phyloP scores from a whole-genome alignment of 2,113 vertebrate species.

The Anoura caudifer region DNA sequence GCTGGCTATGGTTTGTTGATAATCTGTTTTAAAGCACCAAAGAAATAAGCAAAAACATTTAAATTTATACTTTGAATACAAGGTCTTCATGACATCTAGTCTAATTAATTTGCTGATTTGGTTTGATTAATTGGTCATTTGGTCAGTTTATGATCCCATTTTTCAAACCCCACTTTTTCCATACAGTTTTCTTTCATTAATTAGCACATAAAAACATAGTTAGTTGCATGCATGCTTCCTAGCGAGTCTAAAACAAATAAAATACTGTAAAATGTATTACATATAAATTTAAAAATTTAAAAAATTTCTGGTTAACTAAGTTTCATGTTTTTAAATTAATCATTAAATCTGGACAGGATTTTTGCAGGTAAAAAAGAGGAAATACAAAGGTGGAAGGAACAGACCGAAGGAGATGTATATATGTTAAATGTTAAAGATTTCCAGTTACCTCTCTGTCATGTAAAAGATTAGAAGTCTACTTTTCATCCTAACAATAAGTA shows the following conservation, averaged over 20 bases:
- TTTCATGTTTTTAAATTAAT: not conserved
- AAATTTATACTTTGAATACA: not conserved
- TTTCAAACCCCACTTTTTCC: not conserved
- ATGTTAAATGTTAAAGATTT: not conserved
- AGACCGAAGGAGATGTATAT: not conserved
- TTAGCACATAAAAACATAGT: not conserved
- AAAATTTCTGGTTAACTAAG: not conserved
- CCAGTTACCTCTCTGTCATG: too few relatives aligned
- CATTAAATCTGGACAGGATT: not conserved
- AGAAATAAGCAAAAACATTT: not conserved
- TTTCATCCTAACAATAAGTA: not conserved
- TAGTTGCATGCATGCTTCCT: not conserved
- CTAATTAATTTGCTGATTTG: not conserved
- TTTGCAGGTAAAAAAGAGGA: not conserved
- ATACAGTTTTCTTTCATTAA: not conserved
- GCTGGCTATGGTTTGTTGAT: not conserved
- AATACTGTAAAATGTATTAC: not conserved
- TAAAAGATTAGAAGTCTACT: not conserved
- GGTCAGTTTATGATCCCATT: not conserved
- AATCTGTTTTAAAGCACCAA: not conserved
- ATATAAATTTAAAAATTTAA: not conserved
- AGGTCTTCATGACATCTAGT: not conserved
- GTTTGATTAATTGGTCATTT: not conserved
- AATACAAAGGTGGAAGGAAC: not conserved
- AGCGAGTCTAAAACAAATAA: not conserved